Evolutionary conservation across 2,888 invertebrate genomes (phyloP), one percentile per base, ranked within the genome.

Genomic region (Apotomis turbidana): DNA sequence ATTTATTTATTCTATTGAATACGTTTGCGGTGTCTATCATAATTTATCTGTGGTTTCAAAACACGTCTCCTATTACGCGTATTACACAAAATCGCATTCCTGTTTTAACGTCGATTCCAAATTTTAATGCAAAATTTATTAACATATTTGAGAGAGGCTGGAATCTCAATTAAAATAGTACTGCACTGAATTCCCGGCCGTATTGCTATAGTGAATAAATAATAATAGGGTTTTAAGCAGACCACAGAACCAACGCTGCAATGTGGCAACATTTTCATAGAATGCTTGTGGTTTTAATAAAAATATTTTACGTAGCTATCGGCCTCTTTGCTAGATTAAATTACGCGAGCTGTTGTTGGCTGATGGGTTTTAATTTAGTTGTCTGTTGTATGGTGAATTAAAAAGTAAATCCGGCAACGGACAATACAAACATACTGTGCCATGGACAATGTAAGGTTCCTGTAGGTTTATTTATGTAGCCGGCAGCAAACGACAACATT

Each of bases 131-230:
- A 72, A 68, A 72, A 72, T 72, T 72, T 72, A 72, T 68, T 68
- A 72, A 72, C 72, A 72, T 72, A 72, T 72, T 72, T 72, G 72
- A 59, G 72, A 72, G 68, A 71, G 72, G 49, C 58, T 51, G 72
- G 72, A 72, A 72, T 72, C 72, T 72, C 72, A 72, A 72, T 72
- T 72, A 72, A 72, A 72, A 68, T 52, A 57, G 62, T 54, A 62
- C 61, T 62, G 71, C 46, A 67, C 51, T 67, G 62, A 62, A 68
- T 58, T 68, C 68, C 63, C 68, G 62, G 13, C 63, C 63, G 72
- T 63, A 57, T 59, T 72, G 68, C 72, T 12, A 68, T 62, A 72
- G 63, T 72, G 63, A 68, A 68, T 72, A 72, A 72, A 72, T 72
- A 72, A 72, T 72, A 72, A 72, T 59, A 68, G 68, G 63, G 63